Conservation (phyloP, 2,113 vertebrate genomes). For the Notarius quadriscutis region DNA sequence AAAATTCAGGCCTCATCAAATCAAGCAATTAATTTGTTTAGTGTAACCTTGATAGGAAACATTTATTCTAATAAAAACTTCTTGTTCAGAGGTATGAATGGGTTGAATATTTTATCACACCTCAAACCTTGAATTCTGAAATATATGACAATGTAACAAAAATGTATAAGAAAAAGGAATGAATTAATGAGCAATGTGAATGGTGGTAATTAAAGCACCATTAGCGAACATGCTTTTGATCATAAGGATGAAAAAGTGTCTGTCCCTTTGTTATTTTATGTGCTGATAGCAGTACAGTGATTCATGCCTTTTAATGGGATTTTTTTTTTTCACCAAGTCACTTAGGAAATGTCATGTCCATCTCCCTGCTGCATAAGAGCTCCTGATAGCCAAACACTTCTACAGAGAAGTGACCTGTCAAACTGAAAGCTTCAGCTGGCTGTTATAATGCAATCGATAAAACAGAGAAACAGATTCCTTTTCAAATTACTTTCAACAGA, state of each 20-base stretch:
- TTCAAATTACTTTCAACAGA: conserved; percentile 35
- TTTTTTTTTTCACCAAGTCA: conserved; percentile 44
- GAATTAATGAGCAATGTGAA: conserved; percentile 21
- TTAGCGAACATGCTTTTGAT: conserved; percentile 15
- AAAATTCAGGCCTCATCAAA: conserved; percentile 61
- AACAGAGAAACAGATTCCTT: conserved; percentile 20
- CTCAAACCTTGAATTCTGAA: conserved; percentile 9
- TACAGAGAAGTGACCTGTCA: conserved; percentile 46
- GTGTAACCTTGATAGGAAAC: conserved; percentile 55
- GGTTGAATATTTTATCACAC: not conserved
- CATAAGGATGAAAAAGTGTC: conserved; percentile 20
- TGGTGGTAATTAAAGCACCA: conserved; percentile 21
- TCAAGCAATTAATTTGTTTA: conserved; percentile 64
- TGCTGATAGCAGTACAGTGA: conserved; percentile 36
- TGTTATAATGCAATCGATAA: conserved; percentile 48
- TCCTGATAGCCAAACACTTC: conserved; percentile 52
- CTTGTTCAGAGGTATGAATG: conserved; percentile 10
- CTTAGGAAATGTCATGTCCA: conserved; percentile 50
- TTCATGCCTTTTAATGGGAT: conserved; percentile 52
- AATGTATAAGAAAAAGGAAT: not conserved
- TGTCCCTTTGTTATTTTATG: conserved; percentile 28
- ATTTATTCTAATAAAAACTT: conserved; percentile 55
- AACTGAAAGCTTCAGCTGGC: conserved; percentile 48
- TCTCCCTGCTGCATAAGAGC: conserved; percentile 47
- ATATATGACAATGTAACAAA: conserved; percentile 6